Evolutionary conservation across 2,797 vertebrate species (phyloP), one percentile per base, ranked within the genome.

Genomic region (Paguma larvata): DNA sequence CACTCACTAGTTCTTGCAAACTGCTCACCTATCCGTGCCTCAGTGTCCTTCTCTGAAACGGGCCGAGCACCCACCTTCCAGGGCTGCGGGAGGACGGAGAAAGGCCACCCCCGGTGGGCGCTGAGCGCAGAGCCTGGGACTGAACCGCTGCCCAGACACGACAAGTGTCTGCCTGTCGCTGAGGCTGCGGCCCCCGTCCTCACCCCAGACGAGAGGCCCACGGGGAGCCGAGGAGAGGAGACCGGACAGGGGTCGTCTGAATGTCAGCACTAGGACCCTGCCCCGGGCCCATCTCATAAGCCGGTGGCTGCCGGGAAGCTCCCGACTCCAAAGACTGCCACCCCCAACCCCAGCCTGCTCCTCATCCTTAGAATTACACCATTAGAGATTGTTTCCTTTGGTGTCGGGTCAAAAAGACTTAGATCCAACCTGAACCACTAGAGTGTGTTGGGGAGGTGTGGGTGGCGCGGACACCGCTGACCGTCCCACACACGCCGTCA

Each of bases 201-300:
- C 9, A 15, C 41, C 16, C 11, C 16, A 19, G 38, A 63, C 1
- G 1, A 34, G 63, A 51, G 65, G 15, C 53, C 70, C 53, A 15
- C 53, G 53, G 48, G 3, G 11, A 44, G 34, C 14, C 18, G 6
- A 84, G 30, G 51, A 23, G 38, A 10, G 27, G 12, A 44, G 23
- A 10, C 34, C 15, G 19, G 8, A 53, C 18, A 18, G 16, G 32
- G 67, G 3, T n/a, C 27, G 2, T 38, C 59, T 6, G 13, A 34
- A 34, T 4, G 46, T 10, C 44, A 27, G n/a, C 7, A 0, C 32
- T 7, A 0, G 4, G 44, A 6, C 30, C 59, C 32, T 9, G 51
- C 27, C 38, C 10, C 3, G 9, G 0, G 1, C 3, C 46, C 46
- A 0, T 21, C 48, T 12, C 0, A 2, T 3, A 14, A 44, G n/a